phyloP scores from a whole-genome alignment of 2,113 vertebrate genomes.

The Andinoacara biseriatus region DNA sequence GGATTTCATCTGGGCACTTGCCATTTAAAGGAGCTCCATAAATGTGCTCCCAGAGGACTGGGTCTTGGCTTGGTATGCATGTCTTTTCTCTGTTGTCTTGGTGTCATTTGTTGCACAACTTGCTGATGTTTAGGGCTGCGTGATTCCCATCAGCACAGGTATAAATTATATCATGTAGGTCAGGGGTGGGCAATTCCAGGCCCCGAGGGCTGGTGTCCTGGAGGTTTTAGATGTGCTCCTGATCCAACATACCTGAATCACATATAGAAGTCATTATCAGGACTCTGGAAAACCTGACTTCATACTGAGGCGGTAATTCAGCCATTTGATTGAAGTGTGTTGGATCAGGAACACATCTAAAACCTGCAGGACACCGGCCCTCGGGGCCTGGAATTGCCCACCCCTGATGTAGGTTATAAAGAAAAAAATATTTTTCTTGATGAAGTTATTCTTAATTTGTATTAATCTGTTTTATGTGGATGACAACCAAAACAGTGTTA shows the following conservation, averaged over 20 bases:
- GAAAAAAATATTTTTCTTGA: neutral
- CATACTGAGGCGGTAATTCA: too few relatives aligned
- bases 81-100: conserved; percentile 62
- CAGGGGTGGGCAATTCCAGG: too few relatives aligned
- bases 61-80: conserved; percentile 27
- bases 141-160: neutral
- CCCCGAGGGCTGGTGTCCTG: too few relatives aligned
- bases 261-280: too few relatives aligned
- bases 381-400: too few relatives aligned
- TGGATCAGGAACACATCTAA: too few relatives aligned
- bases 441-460: neutral
- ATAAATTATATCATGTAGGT: rapidly evolving
- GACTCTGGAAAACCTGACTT: too few relatives aligned
- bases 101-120: neutral
- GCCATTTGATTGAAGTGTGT: too few relatives aligned
- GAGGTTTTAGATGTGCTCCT: too few relatives aligned
- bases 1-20: conserved; percentile 14
- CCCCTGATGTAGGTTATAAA: too few relatives aligned
- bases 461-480: neutral
- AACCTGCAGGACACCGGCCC: too few relatives aligned
- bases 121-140: conserved; percentile 42
- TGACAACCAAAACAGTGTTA: neutral
- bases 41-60: conserved; percentile 19
- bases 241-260: too few relatives aligned
- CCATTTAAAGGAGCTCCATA: conserved; percentile 34